These are phyloP conservation scores for Gymnothorax reevesii DNA, from an alignment of 2,797 vertebrate species.

Conservation along the genomic window DNA sequence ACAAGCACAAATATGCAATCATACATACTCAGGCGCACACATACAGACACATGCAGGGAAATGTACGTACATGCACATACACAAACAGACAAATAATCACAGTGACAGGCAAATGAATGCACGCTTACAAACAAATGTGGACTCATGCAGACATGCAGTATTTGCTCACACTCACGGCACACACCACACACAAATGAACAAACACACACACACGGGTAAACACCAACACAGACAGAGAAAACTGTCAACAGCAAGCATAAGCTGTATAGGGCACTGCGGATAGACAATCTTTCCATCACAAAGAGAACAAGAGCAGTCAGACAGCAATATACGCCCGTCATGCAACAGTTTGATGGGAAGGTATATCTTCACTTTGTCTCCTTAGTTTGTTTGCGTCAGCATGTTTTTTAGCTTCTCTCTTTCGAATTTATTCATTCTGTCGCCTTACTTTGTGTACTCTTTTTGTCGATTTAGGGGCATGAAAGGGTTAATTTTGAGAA, in stretches of 20 bases:
- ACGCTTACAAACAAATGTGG: conserved; percentile 37
- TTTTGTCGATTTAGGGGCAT: too few species aligned
- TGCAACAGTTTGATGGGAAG: too few species aligned
- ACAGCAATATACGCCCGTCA: too few species aligned
- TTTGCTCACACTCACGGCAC: not conserved
- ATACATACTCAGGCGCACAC: not conserved
- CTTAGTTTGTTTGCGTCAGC: too few species aligned
- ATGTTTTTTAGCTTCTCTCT: too few species aligned
- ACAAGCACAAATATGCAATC: conserved; percentile 36
- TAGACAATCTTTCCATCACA: too few species aligned
- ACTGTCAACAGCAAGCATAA: not conserved
- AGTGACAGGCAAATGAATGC: not conserved
- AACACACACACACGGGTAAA: not conserved
- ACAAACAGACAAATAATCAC: not conserved
- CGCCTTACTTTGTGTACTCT: too few species aligned
- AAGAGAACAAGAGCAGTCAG: too few species aligned
- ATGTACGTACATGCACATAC: conserved; percentile 35
- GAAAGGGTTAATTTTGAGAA: too few species aligned
- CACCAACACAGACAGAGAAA: not conserved
- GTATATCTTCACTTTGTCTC: too few species aligned
- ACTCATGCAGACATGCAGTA: not conserved
- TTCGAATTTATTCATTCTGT: too few species aligned
- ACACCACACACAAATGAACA: not conserved
- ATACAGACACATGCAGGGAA: not conserved
- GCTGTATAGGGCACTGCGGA: not conserved